These are phyloP conservation scores for Siphlonurus alternatus DNA, from an alignment of 2,888 invertebrate genomes.

Conservation along the genomic window DNA sequence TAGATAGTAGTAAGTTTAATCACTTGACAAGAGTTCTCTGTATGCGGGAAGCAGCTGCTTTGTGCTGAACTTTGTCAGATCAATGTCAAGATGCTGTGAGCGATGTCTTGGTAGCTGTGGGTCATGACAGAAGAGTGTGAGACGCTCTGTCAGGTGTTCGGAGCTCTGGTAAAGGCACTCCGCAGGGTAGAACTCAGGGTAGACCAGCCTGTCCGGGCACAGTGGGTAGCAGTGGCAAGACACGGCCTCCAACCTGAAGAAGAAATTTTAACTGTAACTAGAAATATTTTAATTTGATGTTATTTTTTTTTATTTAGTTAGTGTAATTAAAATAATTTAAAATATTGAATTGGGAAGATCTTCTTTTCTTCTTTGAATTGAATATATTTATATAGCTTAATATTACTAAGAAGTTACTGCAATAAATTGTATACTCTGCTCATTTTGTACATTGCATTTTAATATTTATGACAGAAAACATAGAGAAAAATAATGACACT, in stretches of 20 bases:
- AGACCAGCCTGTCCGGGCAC: conserved; percentile 47
- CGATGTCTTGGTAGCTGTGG: conserved; percentile 25
- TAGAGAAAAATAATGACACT: too few relatives aligned
- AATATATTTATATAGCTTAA: too few relatives aligned
- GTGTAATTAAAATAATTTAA: too few relatives aligned
- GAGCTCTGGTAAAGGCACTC: conserved; percentile 40
- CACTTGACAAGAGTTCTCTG: conserved; percentile 24
- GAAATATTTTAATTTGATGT: conserved; percentile 9
- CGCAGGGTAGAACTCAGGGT: conserved; percentile 51
- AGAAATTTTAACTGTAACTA: conserved; percentile 11
- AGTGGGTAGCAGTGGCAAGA: conserved; percentile 51
- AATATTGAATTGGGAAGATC: too few relatives aligned
- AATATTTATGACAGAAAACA: too few relatives aligned
- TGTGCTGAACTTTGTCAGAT: conserved; percentile 28
- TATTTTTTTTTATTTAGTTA: too few relatives aligned
- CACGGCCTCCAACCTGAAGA: conserved; percentile 46
- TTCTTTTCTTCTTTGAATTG: too few relatives aligned
- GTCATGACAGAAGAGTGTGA: conserved; percentile 31
- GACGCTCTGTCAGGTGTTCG: conserved; percentile 35
- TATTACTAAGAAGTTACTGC: too few relatives aligned
- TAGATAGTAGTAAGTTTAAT: too few relatives aligned
- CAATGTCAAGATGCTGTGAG: conserved; percentile 25
- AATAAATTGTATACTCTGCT: too few relatives aligned
- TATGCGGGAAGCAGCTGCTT: conserved; percentile 26
- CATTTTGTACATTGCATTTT: too few relatives aligned